Conservation (phyloP, 2,797 vertebrate genomes). For the Pseudocheirus occidentalis region DNA sequence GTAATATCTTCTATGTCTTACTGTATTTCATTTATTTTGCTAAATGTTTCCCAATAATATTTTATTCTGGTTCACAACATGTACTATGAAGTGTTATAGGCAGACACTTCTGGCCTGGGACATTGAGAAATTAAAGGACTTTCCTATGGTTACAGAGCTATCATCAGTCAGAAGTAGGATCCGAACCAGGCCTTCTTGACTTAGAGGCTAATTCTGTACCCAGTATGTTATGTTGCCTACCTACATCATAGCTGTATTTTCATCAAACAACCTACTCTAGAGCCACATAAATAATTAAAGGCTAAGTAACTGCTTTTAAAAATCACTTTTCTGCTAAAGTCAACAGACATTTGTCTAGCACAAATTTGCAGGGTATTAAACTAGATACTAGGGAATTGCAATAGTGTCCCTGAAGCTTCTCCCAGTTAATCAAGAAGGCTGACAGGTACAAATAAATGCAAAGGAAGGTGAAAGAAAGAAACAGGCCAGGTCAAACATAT, state of each 20-base stretch:
- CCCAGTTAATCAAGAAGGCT: not conserved
- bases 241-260: not conserved
- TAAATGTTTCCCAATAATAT: not conserved
- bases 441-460: not conserved
- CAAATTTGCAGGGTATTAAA: not conserved
- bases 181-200: not conserved
- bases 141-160: not conserved
- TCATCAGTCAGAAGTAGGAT: not conserved
- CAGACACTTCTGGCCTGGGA: not conserved
- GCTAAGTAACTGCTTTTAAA: not conserved
- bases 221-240: not conserved
- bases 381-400: not conserved
- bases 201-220: not conserved
- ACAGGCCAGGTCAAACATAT: not conserved
- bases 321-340: not conserved
- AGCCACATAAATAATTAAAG: not conserved
- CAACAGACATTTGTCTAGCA: not conserved
- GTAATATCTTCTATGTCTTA: not conserved
- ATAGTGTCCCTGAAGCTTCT: not conserved
- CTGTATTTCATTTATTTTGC: not conserved
- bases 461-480: not conserved
- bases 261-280: not conserved
- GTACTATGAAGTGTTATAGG: not conserved
- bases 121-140: not conserved
- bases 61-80: not conserved